Percentiles rank a stretch among this genome's conserved stretches.
These are phyloP conservation scores for Brachyhypopomus occidentalis DNA, from an alignment of 2,113 vertebrate genomes.

Conservation along the genomic window DNA sequence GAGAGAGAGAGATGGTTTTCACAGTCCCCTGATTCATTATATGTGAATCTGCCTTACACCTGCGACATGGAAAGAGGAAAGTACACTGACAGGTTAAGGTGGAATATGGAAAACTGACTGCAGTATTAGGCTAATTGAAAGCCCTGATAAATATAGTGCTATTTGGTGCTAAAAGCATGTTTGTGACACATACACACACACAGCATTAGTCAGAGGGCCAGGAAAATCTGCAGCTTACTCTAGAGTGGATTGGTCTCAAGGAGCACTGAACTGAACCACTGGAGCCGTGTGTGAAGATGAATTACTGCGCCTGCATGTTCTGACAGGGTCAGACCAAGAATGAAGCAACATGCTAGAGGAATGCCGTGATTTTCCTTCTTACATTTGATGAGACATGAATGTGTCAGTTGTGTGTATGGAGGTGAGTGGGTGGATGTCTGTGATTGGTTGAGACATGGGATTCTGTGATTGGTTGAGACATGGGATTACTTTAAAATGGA, in stretches of 20 bases:
- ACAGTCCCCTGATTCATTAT: constrained; percentile 13
- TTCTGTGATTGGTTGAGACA: not conserved
- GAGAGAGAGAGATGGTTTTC: not conserved
- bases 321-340: not conserved
- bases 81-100: not conserved
- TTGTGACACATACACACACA: not conserved
- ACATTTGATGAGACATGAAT: not conserved
- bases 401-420: not conserved
- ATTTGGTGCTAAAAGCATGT: not conserved
- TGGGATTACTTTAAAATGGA: no score
- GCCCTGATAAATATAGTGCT: not conserved
- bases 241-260: not conserved
- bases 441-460: not conserved
- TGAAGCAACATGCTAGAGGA: not conserved
- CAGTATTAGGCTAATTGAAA: not conserved
- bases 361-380: not conserved
- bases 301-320: constrained; percentile 9
- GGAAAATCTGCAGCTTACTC: not conserved
- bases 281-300: constrained; percentile 3
- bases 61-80: not conserved
- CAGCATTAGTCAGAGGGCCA: not conserved
- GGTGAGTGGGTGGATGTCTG: not conserved
- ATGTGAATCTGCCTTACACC: not conserved
- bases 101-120: constrained; percentile 11
- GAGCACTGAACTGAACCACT: not conserved